A percentile compares a stretch with the other conserved stretches of the same genome.
Evolutionary conservation across 1,140 invertebrate genomes (phyloP).

Genomic region (Diabrotica virgifera): DNA sequence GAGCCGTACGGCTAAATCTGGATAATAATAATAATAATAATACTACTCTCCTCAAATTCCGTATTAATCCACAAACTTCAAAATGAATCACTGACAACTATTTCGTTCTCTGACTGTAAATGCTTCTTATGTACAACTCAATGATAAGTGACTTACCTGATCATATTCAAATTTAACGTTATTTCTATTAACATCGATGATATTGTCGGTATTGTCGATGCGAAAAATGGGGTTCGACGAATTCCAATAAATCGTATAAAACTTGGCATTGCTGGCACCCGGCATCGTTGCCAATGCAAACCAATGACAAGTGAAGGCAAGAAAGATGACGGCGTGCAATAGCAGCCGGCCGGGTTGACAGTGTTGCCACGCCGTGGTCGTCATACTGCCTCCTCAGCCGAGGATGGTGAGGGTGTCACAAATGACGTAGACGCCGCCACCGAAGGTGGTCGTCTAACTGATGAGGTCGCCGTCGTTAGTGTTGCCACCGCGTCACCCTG

Average conservation of each 20-base stretch:
- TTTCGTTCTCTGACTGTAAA: too few species aligned
- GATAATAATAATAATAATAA: too few species aligned
- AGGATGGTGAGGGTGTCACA: constrained; percentile 5
- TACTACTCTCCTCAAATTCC: too few species aligned
- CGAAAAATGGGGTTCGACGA: constrained; percentile 73
- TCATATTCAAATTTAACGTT: constrained; percentile 92
- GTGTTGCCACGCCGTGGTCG: neutral
- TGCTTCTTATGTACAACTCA: too few species aligned
- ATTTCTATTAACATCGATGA: constrained; percentile 93
- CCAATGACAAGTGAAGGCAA: constrained; percentile 32
- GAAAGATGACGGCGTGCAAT: constrained; percentile 30
- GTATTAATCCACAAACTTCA: too few species aligned
- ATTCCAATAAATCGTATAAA: constrained; percentile 49
- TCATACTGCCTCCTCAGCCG: constrained; percentile 21
- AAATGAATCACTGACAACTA: too few species aligned
- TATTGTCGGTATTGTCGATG: constrained; percentile 96
- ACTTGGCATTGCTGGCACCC: constrained; percentile 37
- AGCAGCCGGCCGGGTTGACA: constrained; percentile 28
- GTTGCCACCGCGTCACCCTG: neutral
- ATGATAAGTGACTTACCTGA: constrained; percentile 47
- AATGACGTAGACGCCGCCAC: neutral
- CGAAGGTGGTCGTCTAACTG: constrained; percentile 1
- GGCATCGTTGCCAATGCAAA: constrained; percentile 37
- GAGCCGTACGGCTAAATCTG: too few species aligned
- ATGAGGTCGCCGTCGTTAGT: neutral